phyloP scores from a whole-genome alignment of 2,888 invertebrate species.

The Mythimna pallens region DNA sequence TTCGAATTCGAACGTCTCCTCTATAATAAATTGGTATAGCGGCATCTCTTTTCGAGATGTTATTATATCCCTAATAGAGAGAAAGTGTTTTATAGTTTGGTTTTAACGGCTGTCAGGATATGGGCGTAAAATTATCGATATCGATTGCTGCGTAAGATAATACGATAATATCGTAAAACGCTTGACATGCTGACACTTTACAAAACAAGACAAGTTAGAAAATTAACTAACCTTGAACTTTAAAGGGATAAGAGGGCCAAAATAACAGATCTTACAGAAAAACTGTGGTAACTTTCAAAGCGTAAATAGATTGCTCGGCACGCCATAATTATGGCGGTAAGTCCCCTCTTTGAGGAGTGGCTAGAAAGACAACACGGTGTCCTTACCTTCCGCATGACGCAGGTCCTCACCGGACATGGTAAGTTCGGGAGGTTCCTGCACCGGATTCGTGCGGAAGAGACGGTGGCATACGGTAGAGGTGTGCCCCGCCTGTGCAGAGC shows the following conservation, averaged over 20 bases:
- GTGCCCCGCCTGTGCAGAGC: too few species aligned
- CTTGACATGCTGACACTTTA: conserved; percentile 33
- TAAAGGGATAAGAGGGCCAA: background rate
- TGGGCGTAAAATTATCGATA: conserved; percentile 46
- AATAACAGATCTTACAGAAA: too few species aligned
- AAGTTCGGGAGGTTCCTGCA: too few species aligned
- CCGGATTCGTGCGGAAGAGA: too few species aligned
- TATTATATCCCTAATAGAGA: conserved; percentile 29
- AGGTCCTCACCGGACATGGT: too few species aligned
- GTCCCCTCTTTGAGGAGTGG: too few species aligned
- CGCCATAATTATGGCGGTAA: too few species aligned
- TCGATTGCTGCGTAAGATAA: conserved; percentile 24
- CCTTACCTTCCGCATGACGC: too few species aligned
- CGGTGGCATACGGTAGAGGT: too few species aligned
- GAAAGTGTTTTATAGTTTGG: conserved; percentile 47
- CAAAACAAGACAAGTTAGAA: conserved; percentile 25
- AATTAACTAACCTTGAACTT: background rate
- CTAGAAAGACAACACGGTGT: too few species aligned
- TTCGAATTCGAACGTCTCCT: conserved; percentile 13
- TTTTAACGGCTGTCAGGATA: conserved; percentile 40
- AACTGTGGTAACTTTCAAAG: too few species aligned
- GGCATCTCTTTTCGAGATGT: conserved; percentile 14
- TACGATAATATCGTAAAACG: conserved; percentile 44
- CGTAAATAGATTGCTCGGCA: too few species aligned
- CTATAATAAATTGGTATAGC: conserved; percentile 30